phyloP scores from a whole-genome alignment of 2,888 invertebrate genomes.

The Trissoscelio sp. region DNA sequence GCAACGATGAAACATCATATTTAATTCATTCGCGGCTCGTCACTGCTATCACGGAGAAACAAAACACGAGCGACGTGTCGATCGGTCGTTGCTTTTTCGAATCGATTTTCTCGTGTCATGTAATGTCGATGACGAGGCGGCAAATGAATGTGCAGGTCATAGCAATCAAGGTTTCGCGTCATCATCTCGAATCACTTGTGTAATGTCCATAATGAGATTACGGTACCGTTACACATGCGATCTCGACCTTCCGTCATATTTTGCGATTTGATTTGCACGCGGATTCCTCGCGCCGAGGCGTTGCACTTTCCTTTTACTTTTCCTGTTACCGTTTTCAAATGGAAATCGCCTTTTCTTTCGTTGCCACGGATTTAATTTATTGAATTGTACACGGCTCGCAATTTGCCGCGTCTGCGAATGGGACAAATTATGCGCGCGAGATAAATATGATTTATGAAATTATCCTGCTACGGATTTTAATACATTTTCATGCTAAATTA shows the following conservation, averaged over 20 bases:
- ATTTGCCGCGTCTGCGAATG: constrained; percentile 27
- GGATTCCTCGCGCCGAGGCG: constrained; percentile 42
- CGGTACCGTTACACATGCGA: constrained; percentile 66
- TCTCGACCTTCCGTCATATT: constrained; percentile 66
- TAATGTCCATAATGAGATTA: constrained; percentile 68
- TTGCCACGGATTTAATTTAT: constrained; percentile 28
- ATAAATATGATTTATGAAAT: constrained; percentile 43
- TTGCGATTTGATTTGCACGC: constrained; percentile 58
- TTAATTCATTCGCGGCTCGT: constrained; percentile 48
- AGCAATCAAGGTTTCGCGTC: constrained; percentile 64
- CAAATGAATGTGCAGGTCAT: constrained; percentile 60
- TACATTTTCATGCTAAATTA: constrained; percentile 39
- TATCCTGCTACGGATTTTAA: constrained; percentile 17
- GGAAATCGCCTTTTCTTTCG: constrained; percentile 35
- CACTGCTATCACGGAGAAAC: constrained; percentile 36
- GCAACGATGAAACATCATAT: constrained; percentile 50
- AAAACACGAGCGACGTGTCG: constrained; percentile 51
- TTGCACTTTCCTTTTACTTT: constrained; percentile 67
- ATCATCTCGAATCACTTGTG: constrained; percentile 66
- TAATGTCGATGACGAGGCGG: constrained; percentile 60
- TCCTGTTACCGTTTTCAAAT: constrained; percentile 50
- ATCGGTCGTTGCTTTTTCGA: constrained; percentile 49
- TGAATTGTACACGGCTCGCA: constrained; percentile 21
- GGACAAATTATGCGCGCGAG: constrained; percentile 37
- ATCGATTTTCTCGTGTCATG: constrained; percentile 60